Conservation (phyloP, 2,113 vertebrate species). For the Triplophysa dalaica region DNA sequence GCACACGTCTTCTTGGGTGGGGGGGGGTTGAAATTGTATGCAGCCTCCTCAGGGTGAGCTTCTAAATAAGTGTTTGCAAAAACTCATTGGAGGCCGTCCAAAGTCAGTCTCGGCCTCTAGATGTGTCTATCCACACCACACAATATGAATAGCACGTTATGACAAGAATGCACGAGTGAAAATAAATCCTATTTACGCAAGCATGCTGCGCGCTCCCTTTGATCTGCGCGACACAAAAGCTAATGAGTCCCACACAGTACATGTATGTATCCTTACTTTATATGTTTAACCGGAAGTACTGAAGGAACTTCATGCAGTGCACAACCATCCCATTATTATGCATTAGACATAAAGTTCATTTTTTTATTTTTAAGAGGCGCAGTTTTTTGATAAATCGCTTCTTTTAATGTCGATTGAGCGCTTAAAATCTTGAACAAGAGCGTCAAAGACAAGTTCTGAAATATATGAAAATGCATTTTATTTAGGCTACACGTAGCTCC, state of each 20-base stretch:
- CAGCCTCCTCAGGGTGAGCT: background rate
- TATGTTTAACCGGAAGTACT: too few relatives aligned
- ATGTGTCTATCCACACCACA: constrained; percentile 25
- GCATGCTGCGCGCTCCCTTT: constrained; percentile 23
- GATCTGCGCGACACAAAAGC: constrained; percentile 32
- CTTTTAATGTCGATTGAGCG: too few relatives aligned
- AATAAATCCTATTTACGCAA: constrained; percentile 29
- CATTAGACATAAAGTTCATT: too few relatives aligned
- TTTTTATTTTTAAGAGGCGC: too few relatives aligned
- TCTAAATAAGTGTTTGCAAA: constrained; percentile 12
- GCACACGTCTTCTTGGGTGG: constrained; percentile 7
- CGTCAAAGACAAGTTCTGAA: too few relatives aligned
- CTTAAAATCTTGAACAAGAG: too few relatives aligned
- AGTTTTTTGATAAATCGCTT: too few relatives aligned
- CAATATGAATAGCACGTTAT: constrained; percentile 47
- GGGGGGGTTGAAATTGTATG: background rate
- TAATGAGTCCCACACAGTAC: constrained; percentile 8
- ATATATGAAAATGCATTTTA: too few relatives aligned
- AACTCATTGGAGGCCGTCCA: constrained; percentile 19
- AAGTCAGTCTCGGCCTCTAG: constrained; percentile 4
- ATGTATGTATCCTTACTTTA: background rate
- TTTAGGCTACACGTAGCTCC: too few relatives aligned
- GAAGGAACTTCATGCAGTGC: too few relatives aligned
- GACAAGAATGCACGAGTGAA: constrained; percentile 37
- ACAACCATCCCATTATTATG: too few relatives aligned